These are phyloP conservation scores for Himalopsyche japonica DNA, from an alignment of 2,888 invertebrate species.

Conservation along the genomic window DNA sequence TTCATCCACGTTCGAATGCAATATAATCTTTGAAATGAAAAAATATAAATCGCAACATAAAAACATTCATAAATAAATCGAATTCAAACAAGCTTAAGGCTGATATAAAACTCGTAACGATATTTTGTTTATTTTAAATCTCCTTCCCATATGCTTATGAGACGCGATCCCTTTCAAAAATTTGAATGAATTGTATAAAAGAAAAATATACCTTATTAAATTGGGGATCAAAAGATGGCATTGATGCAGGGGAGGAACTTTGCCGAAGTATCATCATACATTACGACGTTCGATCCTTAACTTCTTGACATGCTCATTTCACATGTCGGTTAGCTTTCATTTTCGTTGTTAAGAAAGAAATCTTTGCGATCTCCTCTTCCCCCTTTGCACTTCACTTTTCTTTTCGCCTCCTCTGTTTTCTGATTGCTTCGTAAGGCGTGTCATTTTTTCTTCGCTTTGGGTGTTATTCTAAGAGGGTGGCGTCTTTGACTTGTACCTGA, in stretches of 20 bases:
- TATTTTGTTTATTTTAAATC: background rate
- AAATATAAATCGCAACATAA: background rate
- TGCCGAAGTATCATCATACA: constrained; percentile 23
- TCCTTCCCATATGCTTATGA: background rate
- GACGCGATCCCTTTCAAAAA: background rate
- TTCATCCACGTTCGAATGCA: background rate
- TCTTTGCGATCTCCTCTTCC: background rate
- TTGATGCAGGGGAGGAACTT: background rate
- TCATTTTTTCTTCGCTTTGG: constrained; percentile 31
- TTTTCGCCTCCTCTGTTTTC: constrained; percentile 7
- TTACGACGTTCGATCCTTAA: constrained; percentile 27
- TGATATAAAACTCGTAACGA: background rate
- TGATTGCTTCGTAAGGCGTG: constrained; percentile 29
- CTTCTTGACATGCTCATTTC: constrained; percentile 40
- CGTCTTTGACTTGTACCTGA: background rate
- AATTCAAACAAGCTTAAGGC: background rate
- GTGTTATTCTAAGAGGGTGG: constrained; percentile 7
- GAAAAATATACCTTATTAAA: constrained; percentile 27
- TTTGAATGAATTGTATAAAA: constrained; percentile 22
- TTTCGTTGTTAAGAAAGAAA: constrained; percentile 10
- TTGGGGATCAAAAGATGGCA: constrained; percentile 11
- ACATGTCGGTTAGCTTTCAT: constrained; percentile 35
- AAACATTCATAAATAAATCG: background rate
- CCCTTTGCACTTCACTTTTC: constrained; percentile 1
- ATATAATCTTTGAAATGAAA: background rate